These are phyloP conservation scores for Meandrusa payeni DNA, from an alignment of 2,888 invertebrate species.

Conservation along the genomic window DNA sequence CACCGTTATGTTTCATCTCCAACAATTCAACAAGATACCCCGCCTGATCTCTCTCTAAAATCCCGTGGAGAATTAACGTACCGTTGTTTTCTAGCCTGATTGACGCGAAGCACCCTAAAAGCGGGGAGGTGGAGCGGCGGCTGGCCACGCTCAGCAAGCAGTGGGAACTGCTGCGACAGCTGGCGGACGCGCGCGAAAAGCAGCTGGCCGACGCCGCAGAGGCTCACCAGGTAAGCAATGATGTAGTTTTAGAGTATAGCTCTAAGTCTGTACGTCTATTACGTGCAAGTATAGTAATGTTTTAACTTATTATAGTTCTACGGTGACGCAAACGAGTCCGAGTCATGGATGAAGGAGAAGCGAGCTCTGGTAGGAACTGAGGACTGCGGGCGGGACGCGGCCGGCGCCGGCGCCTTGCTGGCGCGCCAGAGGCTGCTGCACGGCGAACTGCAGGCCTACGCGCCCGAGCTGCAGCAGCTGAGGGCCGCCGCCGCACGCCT, in stretches of 20 bases:
- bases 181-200: constrained; percentile 80
- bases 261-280: no score
- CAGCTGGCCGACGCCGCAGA: constrained; percentile 88
- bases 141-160: constrained; percentile 89
- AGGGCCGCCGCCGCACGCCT: constrained; percentile 89
- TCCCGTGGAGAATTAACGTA: no score
- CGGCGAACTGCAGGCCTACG: constrained; percentile 93
- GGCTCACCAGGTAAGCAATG: constrained; percentile 91
- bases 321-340: constrained; percentile 98
- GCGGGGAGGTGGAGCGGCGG: constrained; percentile 89
- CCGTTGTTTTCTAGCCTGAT: no score
- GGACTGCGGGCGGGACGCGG: constrained; percentile 96
- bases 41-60: no score
- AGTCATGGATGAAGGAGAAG: constrained; percentile 98
- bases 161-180: constrained; percentile 93
- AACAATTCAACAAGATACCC: no score
- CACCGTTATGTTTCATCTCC: no score
- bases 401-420: constrained; percentile 92
- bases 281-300: no score
- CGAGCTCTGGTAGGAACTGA: constrained; percentile 93
- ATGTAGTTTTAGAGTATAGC: no score
- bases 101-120: constrained; percentile 89
- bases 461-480: constrained; percentile 91
- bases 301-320: no score
- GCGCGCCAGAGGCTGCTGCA: constrained; percentile 93